phyloP scores from a whole-genome alignment of 92 coral and sea anemone species.

The Actinernus sp. region DNA sequence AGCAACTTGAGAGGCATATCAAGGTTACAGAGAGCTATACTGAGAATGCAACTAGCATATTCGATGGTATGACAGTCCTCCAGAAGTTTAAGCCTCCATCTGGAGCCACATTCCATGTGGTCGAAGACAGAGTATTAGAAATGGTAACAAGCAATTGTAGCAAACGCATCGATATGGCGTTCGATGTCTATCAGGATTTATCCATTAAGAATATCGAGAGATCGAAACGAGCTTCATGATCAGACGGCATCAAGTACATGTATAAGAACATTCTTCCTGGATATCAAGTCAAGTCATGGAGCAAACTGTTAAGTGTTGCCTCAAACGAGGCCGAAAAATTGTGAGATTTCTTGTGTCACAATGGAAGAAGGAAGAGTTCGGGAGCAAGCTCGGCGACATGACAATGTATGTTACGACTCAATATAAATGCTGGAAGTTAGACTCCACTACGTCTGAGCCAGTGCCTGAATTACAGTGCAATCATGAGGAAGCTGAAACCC shows the following conservation, averaged over 20 bases:
- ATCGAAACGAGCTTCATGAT: slow-evolving; percentile 17
- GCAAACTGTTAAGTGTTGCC: slow-evolving; percentile 48
- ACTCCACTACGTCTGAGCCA: slow-evolving; percentile 5
- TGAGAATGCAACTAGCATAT: slow-evolving; percentile 42
- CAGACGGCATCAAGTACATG: slow-evolving; percentile 24
- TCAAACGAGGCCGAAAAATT: slow-evolving; percentile 62
- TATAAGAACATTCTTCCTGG: slow-evolving; percentile 32
- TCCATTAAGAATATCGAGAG: slow-evolving; percentile 50
- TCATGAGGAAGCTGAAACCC: slow-evolving; percentile 67
- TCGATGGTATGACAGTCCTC: slow-evolving; percentile 56
- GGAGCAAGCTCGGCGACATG: slow-evolving; percentile 38
- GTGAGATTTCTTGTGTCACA: slow-evolving; percentile 49
- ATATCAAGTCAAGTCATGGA: slow-evolving; percentile 52
- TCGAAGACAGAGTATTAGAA: slow-evolving; percentile 38
- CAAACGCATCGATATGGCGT: slow-evolving; percentile 34
- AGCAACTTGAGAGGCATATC: slow-evolving; percentile 49
- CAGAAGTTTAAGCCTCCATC: slow-evolving; percentile 50
- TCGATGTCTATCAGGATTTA: slow-evolving; percentile 38
- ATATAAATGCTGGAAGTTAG: slow-evolving; percentile 44
- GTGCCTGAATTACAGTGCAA: slow-evolving; percentile 58
- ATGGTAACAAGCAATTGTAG: slow-evolving; percentile 17
- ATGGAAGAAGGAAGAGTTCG: slow-evolving; percentile 48
- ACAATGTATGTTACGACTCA: slow-evolving; percentile 18
- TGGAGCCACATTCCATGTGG: slow-evolving; percentile 43
- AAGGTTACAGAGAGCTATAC: slow-evolving; percentile 17